Evolutionary conservation across 2,797 vertebrate genomes (phyloP).

Genomic region (Phoxinus dragarum): DNA sequence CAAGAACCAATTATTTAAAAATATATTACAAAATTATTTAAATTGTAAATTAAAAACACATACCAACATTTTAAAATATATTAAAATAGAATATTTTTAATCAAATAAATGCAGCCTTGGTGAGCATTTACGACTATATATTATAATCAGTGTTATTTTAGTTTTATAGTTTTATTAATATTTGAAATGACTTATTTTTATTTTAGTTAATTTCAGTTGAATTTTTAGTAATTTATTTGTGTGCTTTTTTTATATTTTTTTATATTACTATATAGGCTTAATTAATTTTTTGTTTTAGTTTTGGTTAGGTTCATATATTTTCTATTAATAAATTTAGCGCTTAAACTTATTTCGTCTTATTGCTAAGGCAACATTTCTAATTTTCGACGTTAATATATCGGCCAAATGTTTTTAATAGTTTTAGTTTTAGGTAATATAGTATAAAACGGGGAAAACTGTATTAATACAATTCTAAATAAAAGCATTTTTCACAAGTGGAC

Average conservation of each 20-base stretch:
- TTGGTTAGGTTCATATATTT: not conserved
- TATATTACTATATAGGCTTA: not conserved
- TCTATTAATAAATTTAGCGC: not conserved
- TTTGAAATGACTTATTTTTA: not conserved
- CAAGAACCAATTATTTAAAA: not conserved
- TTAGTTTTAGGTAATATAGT: not conserved
- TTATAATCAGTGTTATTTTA: not conserved
- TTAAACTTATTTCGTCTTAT: not conserved
- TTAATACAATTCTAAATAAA: not conserved
- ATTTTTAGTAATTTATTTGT: not conserved
- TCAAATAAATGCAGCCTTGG: not conserved
- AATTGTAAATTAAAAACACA: not conserved
- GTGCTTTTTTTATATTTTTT: not conserved
- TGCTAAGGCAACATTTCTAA: too few species aligned
- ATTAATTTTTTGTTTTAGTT: not conserved
- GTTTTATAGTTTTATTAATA: not conserved
- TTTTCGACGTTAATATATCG: too few species aligned
- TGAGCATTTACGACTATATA: not conserved
- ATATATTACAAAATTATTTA: not conserved
- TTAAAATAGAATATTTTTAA: not conserved
- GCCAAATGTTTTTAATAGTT: not conserved
- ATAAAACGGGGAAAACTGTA: not conserved
- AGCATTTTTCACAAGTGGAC: not conserved
- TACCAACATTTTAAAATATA: not conserved
- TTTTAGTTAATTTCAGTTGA: not conserved